These are phyloP conservation scores for Sinelater perroti DNA, from an alignment of 2,888 invertebrate species.

Conservation along the genomic window DNA sequence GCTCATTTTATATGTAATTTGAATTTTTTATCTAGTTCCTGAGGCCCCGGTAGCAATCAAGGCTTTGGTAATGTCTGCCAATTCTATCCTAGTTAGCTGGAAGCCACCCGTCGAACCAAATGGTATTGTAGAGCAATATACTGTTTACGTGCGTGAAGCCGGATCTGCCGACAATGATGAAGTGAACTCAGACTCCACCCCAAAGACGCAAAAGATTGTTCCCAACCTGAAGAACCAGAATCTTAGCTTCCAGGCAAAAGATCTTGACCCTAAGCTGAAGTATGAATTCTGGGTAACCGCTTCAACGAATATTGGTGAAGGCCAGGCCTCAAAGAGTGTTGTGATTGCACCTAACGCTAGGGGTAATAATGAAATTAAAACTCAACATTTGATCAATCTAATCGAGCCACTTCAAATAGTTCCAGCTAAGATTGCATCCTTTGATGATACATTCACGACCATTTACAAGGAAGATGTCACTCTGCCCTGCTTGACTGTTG, in stretches of 20 bases:
- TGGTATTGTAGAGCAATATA: slow-evolving; percentile 92
- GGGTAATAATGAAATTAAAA: slow-evolving; percentile 65
- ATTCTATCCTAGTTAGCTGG: slow-evolving; percentile 94
- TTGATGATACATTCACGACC: slow-evolving; percentile 91
- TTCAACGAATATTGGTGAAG: slow-evolving; percentile 93
- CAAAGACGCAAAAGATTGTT: slow-evolving; percentile 79
- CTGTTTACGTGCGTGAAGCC: slow-evolving; percentile 84
- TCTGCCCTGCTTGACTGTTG: slow-evolving; percentile 90
- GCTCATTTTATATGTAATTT: slow-evolving; percentile 5
- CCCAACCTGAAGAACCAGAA: slow-evolving; percentile 72
- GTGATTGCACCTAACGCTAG: slow-evolving; percentile 83
- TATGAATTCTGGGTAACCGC: slow-evolving; percentile 97
- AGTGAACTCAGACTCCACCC: slow-evolving; percentile 67
- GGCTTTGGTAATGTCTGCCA: slow-evolving; percentile 89
- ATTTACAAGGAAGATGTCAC: slow-evolving; percentile 93
- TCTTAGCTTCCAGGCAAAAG: slow-evolving; percentile 87
- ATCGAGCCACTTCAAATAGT: slow-evolving; percentile 68
- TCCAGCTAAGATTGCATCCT: slow-evolving; percentile 93
- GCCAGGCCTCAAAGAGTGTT: slow-evolving; percentile 88
- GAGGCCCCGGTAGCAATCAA: slow-evolving; percentile 94
- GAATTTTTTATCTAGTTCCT: slow-evolving; percentile 71
- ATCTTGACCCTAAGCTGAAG: slow-evolving; percentile 80
- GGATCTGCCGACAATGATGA: slow-evolving; percentile 50
- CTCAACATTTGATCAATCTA: too few relatives aligned
- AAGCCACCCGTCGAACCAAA: slow-evolving; percentile 91